Conservation (phyloP, 2,797 vertebrate species). For the Epinephelus coioides region DNA sequence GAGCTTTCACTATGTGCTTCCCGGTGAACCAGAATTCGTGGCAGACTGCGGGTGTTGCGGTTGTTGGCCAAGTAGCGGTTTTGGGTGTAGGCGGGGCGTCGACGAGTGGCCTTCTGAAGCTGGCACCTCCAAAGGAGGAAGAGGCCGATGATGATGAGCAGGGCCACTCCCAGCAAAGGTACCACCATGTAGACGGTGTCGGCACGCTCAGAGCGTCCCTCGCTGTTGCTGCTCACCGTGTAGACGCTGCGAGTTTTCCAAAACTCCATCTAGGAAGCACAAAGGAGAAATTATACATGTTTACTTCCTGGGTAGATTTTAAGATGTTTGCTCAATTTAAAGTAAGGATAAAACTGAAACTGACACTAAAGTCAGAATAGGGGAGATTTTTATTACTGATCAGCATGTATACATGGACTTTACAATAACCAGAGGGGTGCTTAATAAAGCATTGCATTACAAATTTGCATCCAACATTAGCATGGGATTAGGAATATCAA, state of each 20-base stretch:
- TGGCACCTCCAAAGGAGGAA: constrained; percentile 95
- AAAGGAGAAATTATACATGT: background rate
- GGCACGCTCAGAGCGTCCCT: constrained; percentile 81
- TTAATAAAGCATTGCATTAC: too few relatives aligned
- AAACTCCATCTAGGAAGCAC: constrained; percentile 89
- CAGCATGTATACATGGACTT: too few relatives aligned
- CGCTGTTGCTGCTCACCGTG: constrained; percentile 87
- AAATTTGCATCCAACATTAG: too few relatives aligned
- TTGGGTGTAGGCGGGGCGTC: constrained; percentile 90
- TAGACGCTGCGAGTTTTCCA: constrained; percentile 91
- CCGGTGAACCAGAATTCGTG: constrained; percentile 89
- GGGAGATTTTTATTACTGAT: too few relatives aligned
- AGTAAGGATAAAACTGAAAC: background rate
- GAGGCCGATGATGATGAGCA: constrained; percentile 91
- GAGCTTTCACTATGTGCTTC: constrained; percentile 78
- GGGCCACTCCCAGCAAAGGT: constrained; percentile 89
- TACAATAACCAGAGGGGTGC: too few relatives aligned
- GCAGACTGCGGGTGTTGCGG: constrained; percentile 86
- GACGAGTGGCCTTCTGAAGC: constrained; percentile 90
- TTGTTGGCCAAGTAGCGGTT: constrained; percentile 89
- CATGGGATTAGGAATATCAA: too few relatives aligned
- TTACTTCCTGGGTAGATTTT: background rate
- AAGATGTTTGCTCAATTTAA: background rate
- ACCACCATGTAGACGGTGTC: constrained; percentile 91
- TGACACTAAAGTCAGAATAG: background rate